Conservation (phyloP, 2,888 invertebrate genomes). For the Sarcophaga carnaria region DNA sequence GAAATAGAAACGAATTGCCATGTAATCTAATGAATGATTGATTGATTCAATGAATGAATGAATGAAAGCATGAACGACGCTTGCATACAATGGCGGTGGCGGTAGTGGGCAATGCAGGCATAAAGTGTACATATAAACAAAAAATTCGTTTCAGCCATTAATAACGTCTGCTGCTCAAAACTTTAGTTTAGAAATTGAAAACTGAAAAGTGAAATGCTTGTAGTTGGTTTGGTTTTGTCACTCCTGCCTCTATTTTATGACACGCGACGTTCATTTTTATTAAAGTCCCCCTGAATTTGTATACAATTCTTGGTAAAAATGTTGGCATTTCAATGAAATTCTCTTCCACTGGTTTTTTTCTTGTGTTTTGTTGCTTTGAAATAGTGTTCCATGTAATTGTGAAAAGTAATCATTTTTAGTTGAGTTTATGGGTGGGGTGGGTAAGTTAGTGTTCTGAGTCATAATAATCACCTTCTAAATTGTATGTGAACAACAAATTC, state of each 20-base stretch:
- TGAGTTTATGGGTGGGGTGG: conserved; percentile 1
- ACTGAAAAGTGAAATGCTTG: background rate
- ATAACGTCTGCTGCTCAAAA: conserved; percentile 19
- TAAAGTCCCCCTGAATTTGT: conserved; percentile 11
- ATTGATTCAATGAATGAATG: background rate
- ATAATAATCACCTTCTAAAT: conserved; percentile 44
- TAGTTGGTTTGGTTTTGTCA: conserved; percentile 11
- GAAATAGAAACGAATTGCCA: conserved; percentile 24
- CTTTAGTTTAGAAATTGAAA: conserved; percentile 3
- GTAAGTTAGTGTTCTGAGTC: conserved; percentile 13
- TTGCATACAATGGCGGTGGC: too few relatives aligned
- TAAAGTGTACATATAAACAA: conserved; percentile 19
- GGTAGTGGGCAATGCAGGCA: background rate
- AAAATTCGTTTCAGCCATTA: conserved; percentile 39
- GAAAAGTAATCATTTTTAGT: conserved; percentile 31
- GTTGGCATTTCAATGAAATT: background rate
- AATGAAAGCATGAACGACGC: background rate
- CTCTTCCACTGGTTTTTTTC: background rate
- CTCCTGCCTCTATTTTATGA: conserved; percentile 14
- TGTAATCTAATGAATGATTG: conserved; percentile 43
- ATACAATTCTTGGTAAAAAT: background rate
- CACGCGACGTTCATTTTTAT: conserved; percentile 39
- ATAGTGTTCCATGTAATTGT: conserved; percentile 35
- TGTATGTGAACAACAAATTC: conserved; percentile 48
- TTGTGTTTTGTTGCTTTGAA: background rate